Conservation (phyloP, 2,888 invertebrate species). For the Anodontia alba region DNA sequence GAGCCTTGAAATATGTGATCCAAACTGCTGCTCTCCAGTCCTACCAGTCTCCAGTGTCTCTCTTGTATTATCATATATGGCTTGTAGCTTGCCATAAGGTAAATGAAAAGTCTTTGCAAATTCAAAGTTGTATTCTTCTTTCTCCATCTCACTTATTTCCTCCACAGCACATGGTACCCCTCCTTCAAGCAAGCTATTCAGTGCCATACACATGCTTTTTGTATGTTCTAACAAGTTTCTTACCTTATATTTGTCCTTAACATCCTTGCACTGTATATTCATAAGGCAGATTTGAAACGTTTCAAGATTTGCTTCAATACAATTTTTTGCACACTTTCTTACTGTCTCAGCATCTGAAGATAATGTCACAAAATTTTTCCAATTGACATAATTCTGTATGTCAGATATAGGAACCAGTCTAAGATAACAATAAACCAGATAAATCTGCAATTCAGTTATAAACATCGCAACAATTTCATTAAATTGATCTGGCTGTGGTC, state of each 20-base stretch:
- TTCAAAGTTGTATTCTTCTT: slow-evolving; percentile 39
- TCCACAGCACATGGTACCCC: slow-evolving; percentile 60
- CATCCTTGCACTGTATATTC: slow-evolving; percentile 29
- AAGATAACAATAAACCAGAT: slow-evolving; percentile 70
- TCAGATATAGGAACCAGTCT: slow-evolving; percentile 61
- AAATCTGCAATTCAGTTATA: slow-evolving; percentile 60
- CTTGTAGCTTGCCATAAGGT: slow-evolving; percentile 47
- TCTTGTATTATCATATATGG: background rate
- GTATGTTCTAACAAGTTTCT: slow-evolving; percentile 58
- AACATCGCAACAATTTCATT: slow-evolving; percentile 60
- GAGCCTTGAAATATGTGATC: slow-evolving; percentile 52
- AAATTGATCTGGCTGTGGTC: slow-evolving; percentile 24
- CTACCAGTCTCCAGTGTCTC: background rate
- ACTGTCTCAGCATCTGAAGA: slow-evolving; percentile 39
- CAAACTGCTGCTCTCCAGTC: background rate
- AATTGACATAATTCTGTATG: slow-evolving; percentile 48
- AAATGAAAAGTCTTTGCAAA: slow-evolving; percentile 62
- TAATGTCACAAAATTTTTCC: slow-evolving; percentile 28
- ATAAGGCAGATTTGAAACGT: slow-evolving; percentile 51
- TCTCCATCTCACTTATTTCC: slow-evolving; percentile 61
- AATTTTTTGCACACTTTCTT: slow-evolving; percentile 33
- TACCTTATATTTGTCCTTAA: slow-evolving; percentile 47
- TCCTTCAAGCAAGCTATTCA: slow-evolving; percentile 62
- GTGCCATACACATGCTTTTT: slow-evolving; percentile 56
- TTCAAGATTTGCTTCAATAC: slow-evolving; percentile 59